These are phyloP conservation scores for Azemiops feae DNA, from an alignment of 2,113 vertebrate species.

Conservation along the genomic window DNA sequence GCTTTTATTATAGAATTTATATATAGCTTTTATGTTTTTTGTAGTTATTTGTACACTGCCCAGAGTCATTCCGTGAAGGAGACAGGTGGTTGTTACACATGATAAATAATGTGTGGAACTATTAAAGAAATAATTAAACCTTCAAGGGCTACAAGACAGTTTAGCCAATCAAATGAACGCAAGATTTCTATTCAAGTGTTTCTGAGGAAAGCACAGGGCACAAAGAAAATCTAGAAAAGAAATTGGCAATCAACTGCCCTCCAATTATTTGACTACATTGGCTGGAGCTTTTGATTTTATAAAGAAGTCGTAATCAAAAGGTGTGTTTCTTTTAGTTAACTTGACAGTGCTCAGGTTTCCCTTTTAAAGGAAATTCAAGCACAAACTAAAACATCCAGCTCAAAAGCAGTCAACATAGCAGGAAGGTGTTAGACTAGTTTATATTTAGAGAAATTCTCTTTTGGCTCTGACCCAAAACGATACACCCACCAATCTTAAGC, in stretches of 20 bases:
- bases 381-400: neutral
- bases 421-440: neutral
- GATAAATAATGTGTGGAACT: neutral
- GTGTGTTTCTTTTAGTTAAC: neutral
- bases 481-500: slow-evolving; percentile 21
- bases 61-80: neutral
- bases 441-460: slow-evolving; percentile 15
- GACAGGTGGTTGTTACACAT: neutral
- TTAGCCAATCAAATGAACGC: neutral
- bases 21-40: neutral
- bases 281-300: neutral
- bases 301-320: neutral
- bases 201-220: neutral
- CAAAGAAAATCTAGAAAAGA: neutral
- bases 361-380: neutral
- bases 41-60: neutral
- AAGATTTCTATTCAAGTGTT: neutral
- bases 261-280: neutral
- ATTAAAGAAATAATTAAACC: neutral
- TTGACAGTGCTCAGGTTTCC: neutral
- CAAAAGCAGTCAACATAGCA: neutral
- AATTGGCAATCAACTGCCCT: too few species aligned
- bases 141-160: neutral
- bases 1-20: neutral
- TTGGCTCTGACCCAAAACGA: neutral